These are phyloP conservation scores for Lycaon pictus DNA, from an alignment of 2,113 vertebrate genomes.

Conservation along the genomic window DNA sequence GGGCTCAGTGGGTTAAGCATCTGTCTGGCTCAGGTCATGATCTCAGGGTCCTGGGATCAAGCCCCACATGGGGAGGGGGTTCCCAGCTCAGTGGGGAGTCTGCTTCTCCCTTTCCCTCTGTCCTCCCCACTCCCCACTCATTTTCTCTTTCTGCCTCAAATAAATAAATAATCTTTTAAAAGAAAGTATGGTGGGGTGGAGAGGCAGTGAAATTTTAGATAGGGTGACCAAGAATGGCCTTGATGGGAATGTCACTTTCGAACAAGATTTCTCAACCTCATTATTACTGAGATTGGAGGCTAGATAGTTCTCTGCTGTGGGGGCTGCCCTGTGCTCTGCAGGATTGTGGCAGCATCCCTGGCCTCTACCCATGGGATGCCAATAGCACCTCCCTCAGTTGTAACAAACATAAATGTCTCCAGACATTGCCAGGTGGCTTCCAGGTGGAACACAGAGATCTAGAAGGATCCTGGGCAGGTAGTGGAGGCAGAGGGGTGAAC, in stretches of 20 bases:
- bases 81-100: background rate
- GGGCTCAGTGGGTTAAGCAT: background rate
- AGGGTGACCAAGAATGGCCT: fast-evolving
- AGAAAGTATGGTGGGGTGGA: no score
- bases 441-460: background rate
- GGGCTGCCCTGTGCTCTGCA: background rate
- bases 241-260: background rate
- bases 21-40: background rate
- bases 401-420: background rate
- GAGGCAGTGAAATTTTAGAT: background rate
- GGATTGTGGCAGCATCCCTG: background rate
- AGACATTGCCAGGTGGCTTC: background rate
- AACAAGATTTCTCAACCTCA: background rate
- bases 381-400: fast-evolving
- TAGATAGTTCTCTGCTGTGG: background rate
- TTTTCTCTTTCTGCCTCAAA: background rate
- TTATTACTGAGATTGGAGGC: no score
- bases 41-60: background rate
- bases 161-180: background rate
- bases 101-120: background rate
- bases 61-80: background rate
- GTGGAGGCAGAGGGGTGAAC: background rate
- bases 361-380: background rate
- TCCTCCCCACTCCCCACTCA: background rate
- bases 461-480: background rate